Base-by-base conservation (phyloP, 1,140 invertebrate species). In the Dreissena rostriformis region DNA sequence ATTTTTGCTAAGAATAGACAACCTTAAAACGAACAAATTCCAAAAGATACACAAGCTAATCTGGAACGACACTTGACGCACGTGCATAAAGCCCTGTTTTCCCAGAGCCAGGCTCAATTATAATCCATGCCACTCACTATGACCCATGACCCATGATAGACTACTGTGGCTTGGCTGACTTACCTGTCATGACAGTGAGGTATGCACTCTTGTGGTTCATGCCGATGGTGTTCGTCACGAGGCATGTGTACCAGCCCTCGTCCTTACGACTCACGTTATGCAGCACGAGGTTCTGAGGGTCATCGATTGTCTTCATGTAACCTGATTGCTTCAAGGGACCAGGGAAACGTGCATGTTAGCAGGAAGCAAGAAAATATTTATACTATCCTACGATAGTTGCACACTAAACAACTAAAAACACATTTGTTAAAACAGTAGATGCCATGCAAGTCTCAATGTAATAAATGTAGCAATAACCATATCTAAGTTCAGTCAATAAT, bases 161-260 rank as follows among this genome's bases (percentile, higher is more conserved):
- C 49, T 52, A n/a, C 14, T 15, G 15, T 26, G 29, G 53, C 53
- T 0, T 53, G 10, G 28, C 39, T 10, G 57, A 82, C 52, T 81
- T 77, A 89, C 88, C 86, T 74, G 86, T 72, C 12, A 82, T 55
- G n/a, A 99, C 97, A 67, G 95, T 95, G 4, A 99, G 94, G 92
- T 97, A 98, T 19, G 97, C 97, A 90, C 96, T 97, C 49, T 96
- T 95, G 67, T 96, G 95, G 0, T 96, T 96, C 29, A 95, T 94
- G 0, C 98, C 98, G 15, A 98, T 94, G 55, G 95, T 95, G 91
- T 98, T 99, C 5, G 96, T 95, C 0, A 97, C 97, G 6, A 98
- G 94, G 91, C 98, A 99, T 0, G 97, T 97, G 91, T 99, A 99
- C 97, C 97, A 98, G 0, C 97, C 98, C 91, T 97, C 96, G 88